Percentiles rank a stretch among this genome's conserved stretches.
These are phyloP conservation scores for Lissocephala sabroskyi DNA, from an alignment of 2,888 invertebrate genomes.

Conservation along the genomic window DNA sequence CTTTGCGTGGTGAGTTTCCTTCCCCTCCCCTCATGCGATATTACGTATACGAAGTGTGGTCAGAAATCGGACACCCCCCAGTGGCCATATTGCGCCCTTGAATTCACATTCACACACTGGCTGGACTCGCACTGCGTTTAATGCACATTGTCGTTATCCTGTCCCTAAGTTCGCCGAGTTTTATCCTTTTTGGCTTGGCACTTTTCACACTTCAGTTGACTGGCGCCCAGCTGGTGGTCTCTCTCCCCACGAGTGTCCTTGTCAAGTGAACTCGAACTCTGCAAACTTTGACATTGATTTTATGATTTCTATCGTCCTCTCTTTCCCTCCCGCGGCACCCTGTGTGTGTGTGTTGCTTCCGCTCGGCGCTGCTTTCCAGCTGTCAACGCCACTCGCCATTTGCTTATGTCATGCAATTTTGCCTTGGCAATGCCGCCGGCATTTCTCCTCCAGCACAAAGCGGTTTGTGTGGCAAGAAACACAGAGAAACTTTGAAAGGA, in stretches of 20 bases:
- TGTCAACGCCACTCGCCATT: constrained; percentile 39
- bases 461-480: no score
- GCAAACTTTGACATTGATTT: constrained; percentile 58
- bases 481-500: no score
- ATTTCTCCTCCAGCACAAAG: no score
- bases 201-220: background rate
- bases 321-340: background rate
- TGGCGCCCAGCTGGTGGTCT: background rate
- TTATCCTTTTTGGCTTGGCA: background rate
- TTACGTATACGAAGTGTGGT: constrained; percentile 52
- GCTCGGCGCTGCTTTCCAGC: constrained; percentile 21
- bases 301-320: constrained; percentile 9
- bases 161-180: no score
- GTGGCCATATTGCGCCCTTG: background rate
- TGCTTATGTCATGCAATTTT: constrained; percentile 40
- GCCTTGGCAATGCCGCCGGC: constrained; percentile 10
- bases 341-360: constrained; percentile 11
- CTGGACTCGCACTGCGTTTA: no score
- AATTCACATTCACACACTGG: no score
- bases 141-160: no score
- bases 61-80: no score
- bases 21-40: constrained; percentile 7
- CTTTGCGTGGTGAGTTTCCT: constrained; percentile 46
- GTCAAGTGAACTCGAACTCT: constrained; percentile 36
- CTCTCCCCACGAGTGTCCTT: constrained; percentile 37